Percentiles rank a stretch among this genome's conserved stretches.
Evolutionary conservation across 2,888 invertebrate genomes (phyloP).

Genomic region (Macrosoma leucophasiata): DNA sequence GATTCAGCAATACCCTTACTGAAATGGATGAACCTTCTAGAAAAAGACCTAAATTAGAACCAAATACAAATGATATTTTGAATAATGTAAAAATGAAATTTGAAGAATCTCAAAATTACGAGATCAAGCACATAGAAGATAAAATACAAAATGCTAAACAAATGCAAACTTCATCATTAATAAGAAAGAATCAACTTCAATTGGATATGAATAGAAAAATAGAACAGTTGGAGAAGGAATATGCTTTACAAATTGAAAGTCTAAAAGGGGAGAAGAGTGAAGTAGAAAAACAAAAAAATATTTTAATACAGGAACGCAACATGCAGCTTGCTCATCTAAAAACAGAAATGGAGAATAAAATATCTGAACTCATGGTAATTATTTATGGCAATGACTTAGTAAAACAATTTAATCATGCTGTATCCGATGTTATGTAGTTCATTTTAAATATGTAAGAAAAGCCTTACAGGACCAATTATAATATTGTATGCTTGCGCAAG

Average conservation of each 20-base stretch:
- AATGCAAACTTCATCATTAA: conserved; percentile 49
- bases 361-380: conserved; percentile 49
- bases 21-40: conserved; percentile 38
- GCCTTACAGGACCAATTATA: no score
- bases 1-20: conserved; percentile 34
- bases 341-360: conserved; percentile 53
- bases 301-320: conserved; percentile 62
- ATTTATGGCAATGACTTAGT: no score
- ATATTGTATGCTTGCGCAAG: no score
- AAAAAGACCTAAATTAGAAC: conserved; percentile 51
- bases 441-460: no score
- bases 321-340: conserved; percentile 42
- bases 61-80: conserved; percentile 33
- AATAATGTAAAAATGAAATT: conserved; percentile 58
- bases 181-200: conserved; percentile 61
- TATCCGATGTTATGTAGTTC: no score
- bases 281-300: conserved; percentile 58
- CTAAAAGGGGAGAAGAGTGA: conserved; percentile 63
- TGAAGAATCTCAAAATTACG: conserved; percentile 58
- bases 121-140: conserved; percentile 57
- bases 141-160: conserved; percentile 59
- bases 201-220: conserved; percentile 63
- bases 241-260: conserved; percentile 59
- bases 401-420: no score
- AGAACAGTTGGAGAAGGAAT: conserved; percentile 52